Conservation (phyloP, 2,888 invertebrate genomes). For the Aethes cnicana region DNA sequence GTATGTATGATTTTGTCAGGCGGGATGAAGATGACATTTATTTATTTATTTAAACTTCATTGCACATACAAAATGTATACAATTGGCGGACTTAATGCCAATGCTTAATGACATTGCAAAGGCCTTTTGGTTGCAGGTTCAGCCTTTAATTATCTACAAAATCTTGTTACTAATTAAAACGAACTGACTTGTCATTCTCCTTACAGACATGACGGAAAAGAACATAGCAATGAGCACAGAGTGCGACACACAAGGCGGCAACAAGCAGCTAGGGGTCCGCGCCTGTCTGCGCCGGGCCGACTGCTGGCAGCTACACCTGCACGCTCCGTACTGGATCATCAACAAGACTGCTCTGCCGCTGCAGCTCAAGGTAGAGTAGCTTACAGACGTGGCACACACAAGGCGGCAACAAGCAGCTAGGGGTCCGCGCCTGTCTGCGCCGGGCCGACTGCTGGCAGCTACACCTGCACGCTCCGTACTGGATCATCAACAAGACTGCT, state of each 20-base stretch:
- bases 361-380: conserved; percentile 85
- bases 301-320: conserved; percentile 85
- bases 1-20: no score
- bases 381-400: conserved; percentile 40
- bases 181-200: no score
- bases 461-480: conserved; percentile 90
- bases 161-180: no score
- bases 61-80: no score
- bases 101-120: no score
- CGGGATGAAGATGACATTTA: no score
- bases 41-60: no score
- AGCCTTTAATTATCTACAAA: no score
- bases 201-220: conserved; percentile 84
- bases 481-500: conserved; percentile 95
- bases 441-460: conserved; percentile 85
- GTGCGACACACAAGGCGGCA: conserved; percentile 84
- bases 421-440: conserved; percentile 86
- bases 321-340: conserved; percentile 93
- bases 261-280: conserved; percentile 86
- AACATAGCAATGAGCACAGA: conserved; percentile 85
- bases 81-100: no score
- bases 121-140: no score
- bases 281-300: conserved; percentile 85
- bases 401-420: conserved; percentile 84
- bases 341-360: conserved; percentile 93